Base-by-base conservation (phyloP, 2,797 vertebrate genomes). In the Fringilla coelebs region DNA sequence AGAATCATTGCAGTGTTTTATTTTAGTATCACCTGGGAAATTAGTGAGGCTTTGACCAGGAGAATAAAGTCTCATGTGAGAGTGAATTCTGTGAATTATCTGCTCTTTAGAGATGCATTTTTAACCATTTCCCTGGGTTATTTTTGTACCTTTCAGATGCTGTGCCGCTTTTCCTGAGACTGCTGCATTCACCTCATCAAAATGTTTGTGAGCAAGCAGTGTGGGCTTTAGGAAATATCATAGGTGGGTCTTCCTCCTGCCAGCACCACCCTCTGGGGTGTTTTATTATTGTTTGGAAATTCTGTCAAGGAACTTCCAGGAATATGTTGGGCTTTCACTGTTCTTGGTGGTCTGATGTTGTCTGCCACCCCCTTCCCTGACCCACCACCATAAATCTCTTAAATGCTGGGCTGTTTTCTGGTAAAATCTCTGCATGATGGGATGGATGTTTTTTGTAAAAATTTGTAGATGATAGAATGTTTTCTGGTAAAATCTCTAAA, bases 121-220 rank as follows among this genome's bases (percentile, higher is more conserved):
- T 70, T 71, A 80, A 86, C 38, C 48, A 0, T 32, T 43, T 32
- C 28, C 11, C 0, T 43, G 80, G 24, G 8, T 3, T 45, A 3
- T 71, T 40, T 89, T 17, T 29, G 46, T 54, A 2, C 83, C 43
- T 97, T 97, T 52, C 96, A 99, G 99, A 99, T 97, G 99, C 99
- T 96, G 99, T 99, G 85, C 99, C 99, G 4, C 98, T 99, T 87
- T 99, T 99, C 97, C 97, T 99, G 98, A 98, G 99, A 97, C 98
- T 99, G 97, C 98, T 99, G 89, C 98, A 99, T 94, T 99, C 99
- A 84, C 98, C 99, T 85, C 99, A 99, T 97, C 99, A 99, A 98
- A 99, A 99, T 88, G 99, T 99, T 94, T 99, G 99, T 88, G 99
- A 99, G 95, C 99, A 99, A 97, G 99, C 99, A 1, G 99, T 99